Percentiles rank a stretch among this genome's conserved stretches.
phyloP scores from a whole-genome alignment of 2,113 vertebrate genomes.

The Phodopus roborovskii region DNA sequence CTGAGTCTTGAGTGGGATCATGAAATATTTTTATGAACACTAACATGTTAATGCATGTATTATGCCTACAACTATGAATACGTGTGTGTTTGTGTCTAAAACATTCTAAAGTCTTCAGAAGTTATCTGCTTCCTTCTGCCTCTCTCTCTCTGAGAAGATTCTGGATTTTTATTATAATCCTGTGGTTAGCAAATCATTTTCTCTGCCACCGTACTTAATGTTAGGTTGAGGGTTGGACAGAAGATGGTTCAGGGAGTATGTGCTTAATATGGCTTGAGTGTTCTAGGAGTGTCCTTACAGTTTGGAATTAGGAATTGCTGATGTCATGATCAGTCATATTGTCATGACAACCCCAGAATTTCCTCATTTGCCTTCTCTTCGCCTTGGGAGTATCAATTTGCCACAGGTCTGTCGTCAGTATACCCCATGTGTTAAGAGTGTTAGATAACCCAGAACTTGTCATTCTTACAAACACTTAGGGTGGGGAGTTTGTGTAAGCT shows the following conservation, averaged over 20 bases:
- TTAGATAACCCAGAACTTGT: constrained; percentile 65
- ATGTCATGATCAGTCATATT: constrained; percentile 78
- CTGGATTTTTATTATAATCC: constrained; percentile 53
- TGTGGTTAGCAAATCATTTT: constrained; percentile 18
- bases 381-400: constrained; percentile 69
- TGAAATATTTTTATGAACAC: constrained; percentile 16
- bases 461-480: constrained; percentile 49
- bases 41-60: constrained; percentile 14
- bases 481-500: constrained; percentile 50
- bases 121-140: neutral
- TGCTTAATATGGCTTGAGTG: constrained; percentile 37
- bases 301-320: constrained; percentile 77
- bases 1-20: constrained; percentile 21
- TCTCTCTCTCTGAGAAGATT: constrained; percentile 35
- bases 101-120: constrained; percentile 18
- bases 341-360: constrained; percentile 77
- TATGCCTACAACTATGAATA: neutral
- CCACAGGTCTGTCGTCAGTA: constrained; percentile 73
- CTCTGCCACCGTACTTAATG: constrained; percentile 16
- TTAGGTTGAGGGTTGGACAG: constrained; percentile 4
- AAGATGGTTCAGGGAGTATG: constrained; percentile 50
- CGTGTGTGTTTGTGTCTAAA: neutral
- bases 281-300: constrained; percentile 64
- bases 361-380: constrained; percentile 68
- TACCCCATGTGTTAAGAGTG: constrained; percentile 39